Evolutionary conservation across 2,113 vertebrate species (phyloP).

Genomic region (Callopanchax toddi): DNA sequence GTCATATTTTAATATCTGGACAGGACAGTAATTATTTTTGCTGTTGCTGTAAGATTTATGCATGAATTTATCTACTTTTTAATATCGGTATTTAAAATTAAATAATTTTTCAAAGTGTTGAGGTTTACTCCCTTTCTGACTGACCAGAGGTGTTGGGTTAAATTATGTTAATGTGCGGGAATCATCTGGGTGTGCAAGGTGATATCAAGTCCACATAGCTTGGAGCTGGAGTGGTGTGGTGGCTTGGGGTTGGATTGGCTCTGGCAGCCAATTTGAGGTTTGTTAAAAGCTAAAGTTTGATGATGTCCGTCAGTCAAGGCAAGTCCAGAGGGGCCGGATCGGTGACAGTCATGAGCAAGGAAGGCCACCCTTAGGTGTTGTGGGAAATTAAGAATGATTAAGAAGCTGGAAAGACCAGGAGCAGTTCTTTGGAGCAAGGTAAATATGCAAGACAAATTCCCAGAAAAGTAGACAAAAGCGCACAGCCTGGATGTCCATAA

Average conservation of each 20-base stretch:
- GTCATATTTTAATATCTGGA: not conserved
- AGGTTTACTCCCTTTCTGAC: conserved; percentile 48
- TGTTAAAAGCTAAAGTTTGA: conserved; percentile 9
- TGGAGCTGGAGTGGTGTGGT: conserved; percentile 34
- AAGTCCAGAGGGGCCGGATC: conserved; percentile 49
- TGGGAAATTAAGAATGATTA: conserved; percentile 62
- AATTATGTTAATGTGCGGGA: conserved; percentile 65
- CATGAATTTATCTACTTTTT: not conserved
- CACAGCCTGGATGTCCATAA: not conserved
- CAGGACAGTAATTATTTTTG: not conserved
- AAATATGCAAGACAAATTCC: not conserved
- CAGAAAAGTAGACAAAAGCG: not conserved
- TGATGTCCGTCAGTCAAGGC: conserved; percentile 13
- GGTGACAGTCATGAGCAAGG: conserved; percentile 28
- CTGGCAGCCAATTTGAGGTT: conserved; percentile 6
- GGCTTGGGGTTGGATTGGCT: conserved; percentile 24
- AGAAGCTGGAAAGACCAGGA: conserved; percentile 46
- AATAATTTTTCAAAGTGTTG: conserved; percentile 3
- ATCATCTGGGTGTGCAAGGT: conserved; percentile 42
- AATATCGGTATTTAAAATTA: not conserved
- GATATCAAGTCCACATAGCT: conserved; percentile 68
- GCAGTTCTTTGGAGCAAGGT: conserved; percentile 32
- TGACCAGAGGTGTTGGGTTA: conserved; percentile 63
- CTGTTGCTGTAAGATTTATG: not conserved
- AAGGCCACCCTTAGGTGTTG: conserved; percentile 45